phyloP scores from a whole-genome alignment of 2,113 vertebrate species.

The Stictonetta naevosa region DNA sequence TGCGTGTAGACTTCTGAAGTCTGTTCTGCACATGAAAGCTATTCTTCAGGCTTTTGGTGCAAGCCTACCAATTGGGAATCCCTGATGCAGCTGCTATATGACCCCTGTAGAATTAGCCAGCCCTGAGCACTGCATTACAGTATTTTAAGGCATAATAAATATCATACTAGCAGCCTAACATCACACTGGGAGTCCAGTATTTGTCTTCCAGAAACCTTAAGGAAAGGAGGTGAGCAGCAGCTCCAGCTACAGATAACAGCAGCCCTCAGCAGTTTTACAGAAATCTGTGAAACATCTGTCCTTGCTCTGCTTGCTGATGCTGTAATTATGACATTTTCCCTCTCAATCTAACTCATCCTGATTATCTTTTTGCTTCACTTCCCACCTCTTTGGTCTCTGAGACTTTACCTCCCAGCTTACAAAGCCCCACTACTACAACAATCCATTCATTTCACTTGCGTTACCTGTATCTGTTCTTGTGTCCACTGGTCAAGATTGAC shows the following conservation, averaged over 20 bases:
- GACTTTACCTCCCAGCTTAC: neutral
- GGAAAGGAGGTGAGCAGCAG: neutral
- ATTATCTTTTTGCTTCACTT: neutral
- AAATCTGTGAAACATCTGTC: too few species aligned
- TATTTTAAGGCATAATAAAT: neutral
- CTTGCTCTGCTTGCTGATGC: neutral
- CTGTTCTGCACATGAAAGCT: neutral
- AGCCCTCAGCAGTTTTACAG: neutral
- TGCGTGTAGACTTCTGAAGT: neutral
- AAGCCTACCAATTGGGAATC: neutral
- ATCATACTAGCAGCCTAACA: neutral
- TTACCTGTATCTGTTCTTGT: conserved; percentile 96
- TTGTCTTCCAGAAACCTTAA: neutral
- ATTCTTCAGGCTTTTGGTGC: neutral
- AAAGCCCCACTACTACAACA: neutral
- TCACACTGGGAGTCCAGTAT: neutral
- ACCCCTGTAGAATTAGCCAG: neutral
- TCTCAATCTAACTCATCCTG: neutral
- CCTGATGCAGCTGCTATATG: neutral
- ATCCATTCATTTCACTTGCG: accelerated
- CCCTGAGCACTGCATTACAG: neutral
- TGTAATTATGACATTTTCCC: accelerated
- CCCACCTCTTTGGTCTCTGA: neutral
- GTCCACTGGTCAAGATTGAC: conserved; percentile 99
- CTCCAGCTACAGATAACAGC: neutral